Percentiles rank a stretch among this genome's conserved stretches.
Conservation (phyloP, 2,888 invertebrate genomes). For the Criorhina ranunculi region DNA sequence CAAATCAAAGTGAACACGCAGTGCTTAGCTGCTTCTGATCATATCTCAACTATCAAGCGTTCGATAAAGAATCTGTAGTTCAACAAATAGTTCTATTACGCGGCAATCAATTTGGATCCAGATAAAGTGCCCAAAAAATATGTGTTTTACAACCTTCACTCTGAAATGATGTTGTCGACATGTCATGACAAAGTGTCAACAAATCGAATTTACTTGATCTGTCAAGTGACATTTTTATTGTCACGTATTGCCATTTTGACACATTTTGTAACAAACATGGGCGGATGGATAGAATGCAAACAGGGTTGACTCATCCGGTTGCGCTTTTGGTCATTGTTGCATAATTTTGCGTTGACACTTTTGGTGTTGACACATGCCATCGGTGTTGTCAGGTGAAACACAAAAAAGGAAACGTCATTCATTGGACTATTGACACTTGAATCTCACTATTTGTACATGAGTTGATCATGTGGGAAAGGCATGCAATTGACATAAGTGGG, state of each 20-base stretch:
- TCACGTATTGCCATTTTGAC: not conserved
- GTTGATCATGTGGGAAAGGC: too few relatives aligned
- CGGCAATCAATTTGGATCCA: not conserved
- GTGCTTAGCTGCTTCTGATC: not conserved
- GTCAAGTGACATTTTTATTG: not conserved
- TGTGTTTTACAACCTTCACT: not conserved
- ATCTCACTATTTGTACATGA: too few relatives aligned
- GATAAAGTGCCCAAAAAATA: not conserved
- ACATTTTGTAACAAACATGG: not conserved
- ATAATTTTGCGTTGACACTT: conserved; percentile 1
- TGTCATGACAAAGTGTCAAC: not conserved
- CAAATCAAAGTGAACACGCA: conserved; percentile 13
- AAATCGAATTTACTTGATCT: conserved; percentile 9
- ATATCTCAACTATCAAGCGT: not conserved
- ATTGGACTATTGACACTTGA: not conserved
- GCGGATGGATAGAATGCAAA: not conserved
- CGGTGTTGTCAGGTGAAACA: not conserved
- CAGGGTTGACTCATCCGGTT: not conserved
- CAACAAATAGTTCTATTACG: conserved; percentile 3
- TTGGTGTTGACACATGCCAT: conserved; percentile 11
- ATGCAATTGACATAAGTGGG: too few relatives aligned
- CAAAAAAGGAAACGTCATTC: not conserved
- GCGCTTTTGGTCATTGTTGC: not conserved
- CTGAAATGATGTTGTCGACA: not conserved
- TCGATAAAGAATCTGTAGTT: not conserved